A percentile compares a stretch with the other conserved stretches of the same genome.
Evolutionary conservation across 37 sponge, comb jelly and placozoan genomes (phyloP).

Genomic region (Aphrocallistes beatrix): DNA sequence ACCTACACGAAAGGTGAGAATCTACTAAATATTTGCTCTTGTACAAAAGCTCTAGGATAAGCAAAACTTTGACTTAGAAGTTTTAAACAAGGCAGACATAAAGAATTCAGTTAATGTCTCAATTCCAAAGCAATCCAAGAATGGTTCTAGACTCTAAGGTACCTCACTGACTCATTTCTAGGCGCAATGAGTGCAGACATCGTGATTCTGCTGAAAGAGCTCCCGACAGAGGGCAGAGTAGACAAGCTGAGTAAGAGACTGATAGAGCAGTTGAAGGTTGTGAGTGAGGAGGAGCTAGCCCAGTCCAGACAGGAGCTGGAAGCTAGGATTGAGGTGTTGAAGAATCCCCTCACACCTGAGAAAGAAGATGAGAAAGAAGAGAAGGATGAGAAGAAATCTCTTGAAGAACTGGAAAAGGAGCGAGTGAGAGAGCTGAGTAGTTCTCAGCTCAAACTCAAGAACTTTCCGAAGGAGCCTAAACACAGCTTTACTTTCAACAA

Average conservation of each 20-base stretch:
- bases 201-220: conserved; percentile 9
- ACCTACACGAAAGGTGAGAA: neutral
- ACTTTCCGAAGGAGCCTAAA: neutral
- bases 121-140: too few species aligned
- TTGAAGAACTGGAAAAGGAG: neutral
- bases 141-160: too few species aligned
- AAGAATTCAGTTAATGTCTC: too few species aligned
- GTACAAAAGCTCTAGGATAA: too few species aligned
- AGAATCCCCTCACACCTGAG: neutral
- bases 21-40: too few species aligned
- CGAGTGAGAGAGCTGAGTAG: neutral
- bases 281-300: neutral
- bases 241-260: neutral
- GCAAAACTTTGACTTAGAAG: too few species aligned
- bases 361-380: neutral
- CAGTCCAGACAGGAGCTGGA: neutral
- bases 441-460: neutral
- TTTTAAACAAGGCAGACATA: too few species aligned
- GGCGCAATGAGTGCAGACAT: neutral
- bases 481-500: conserved; percentile 1
- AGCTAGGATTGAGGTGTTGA: neutral
- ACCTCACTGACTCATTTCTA: too few species aligned
- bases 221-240: neutral
- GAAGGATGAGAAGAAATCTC: neutral
- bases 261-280: neutral